Evolutionary conservation across 2,888 invertebrate genomes (phyloP), one percentile per base, ranked within the genome.

Genomic region (Tinea pellionella): DNA sequence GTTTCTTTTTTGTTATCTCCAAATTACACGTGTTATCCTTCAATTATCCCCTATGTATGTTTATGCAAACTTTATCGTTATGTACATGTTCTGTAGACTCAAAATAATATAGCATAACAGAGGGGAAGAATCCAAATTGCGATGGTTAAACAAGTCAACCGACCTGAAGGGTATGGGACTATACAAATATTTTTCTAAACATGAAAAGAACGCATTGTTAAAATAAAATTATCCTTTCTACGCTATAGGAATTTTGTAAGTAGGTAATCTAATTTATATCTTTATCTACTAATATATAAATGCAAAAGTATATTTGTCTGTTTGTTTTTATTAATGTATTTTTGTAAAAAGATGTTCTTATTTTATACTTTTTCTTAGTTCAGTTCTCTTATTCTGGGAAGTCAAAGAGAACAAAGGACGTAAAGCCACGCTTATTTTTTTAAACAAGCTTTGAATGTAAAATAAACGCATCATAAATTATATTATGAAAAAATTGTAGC

Each of bases 121-220:
- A 3, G 24, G 24, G 24, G 6, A 24, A 24, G 37, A 37, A n/a
- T 37, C 3, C 37, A 37, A 37, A 37, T 47, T 53, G 24, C 24
- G 24, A 24, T 24, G 53, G 53, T 53, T 24, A 53, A 53, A 24
- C 53, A 53, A 53, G 19, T 53, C 53, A 24, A 53, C 53, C 53
- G 19, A 53, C 53, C 24, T 24, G 15, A 53, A 53, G 53, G 51
- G 42, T 18, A 15, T 15, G 51, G 53, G 19, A 18, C 24, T 24
- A n/a, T 19, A 19, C 53, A 53, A 53, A 53, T 53, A 53, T 53
- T 19, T 24, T 53, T 19, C 24, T 8, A 16, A 24, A 24, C 24
- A 53, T 53, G n/a, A 53, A 53, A 24, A 7, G 53, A 53, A 16
- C 47, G 47, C 15, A 47, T 47, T 47, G 47, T 47, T 47, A 47